phyloP scores from a whole-genome alignment of 2,888 invertebrate species.

The Eupithecia dodoneata region DNA sequence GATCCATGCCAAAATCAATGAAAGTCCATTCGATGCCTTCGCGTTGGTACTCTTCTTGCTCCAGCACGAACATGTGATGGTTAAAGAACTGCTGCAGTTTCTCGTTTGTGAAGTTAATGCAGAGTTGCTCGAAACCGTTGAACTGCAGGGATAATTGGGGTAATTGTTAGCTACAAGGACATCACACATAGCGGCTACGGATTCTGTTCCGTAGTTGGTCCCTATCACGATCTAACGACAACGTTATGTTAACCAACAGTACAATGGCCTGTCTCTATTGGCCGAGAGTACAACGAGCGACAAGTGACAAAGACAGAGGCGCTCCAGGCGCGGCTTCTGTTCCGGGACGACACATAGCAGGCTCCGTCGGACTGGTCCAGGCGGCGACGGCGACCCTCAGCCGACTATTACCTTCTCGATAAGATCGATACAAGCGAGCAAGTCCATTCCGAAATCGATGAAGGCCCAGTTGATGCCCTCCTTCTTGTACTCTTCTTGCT shows the following conservation, averaged over 20 bases:
- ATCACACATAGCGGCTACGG: conserved; percentile 64
- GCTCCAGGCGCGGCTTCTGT: conserved; percentile 53
- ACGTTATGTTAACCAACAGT: conserved; percentile 26
- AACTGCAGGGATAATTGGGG: conserved; percentile 86
- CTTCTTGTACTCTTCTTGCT: conserved; percentile 97
- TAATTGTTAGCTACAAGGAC: conserved; percentile 67
- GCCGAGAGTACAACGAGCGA: conserved; percentile 39
- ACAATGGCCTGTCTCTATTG: conserved; percentile 50
- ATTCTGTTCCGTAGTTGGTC: conserved; percentile 74
- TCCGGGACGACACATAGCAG: conserved; percentile 42
- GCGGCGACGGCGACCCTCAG: conserved; percentile 58
- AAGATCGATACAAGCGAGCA: conserved; percentile 97
- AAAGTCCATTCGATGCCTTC: conserved; percentile 98
- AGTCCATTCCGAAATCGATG: conserved; percentile 99
- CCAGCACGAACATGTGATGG: conserved; percentile 98
- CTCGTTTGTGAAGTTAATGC: conserved; percentile 99
- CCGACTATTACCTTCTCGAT: conserved; percentile 93
- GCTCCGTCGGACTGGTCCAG: conserved; percentile 55
- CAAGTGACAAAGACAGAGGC: conserved; percentile 42
- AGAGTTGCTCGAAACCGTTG: conserved; percentile 99
- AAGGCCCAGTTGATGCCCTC: conserved; percentile 98
- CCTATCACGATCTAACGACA: conserved; percentile 49
- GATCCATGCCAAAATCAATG: conserved; percentile 99
- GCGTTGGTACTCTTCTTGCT: conserved; percentile 97
- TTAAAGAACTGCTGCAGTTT: conserved; percentile 99